phyloP scores from a whole-genome alignment of 2,797 vertebrate species.

The Pygocentrus nattereri region DNA sequence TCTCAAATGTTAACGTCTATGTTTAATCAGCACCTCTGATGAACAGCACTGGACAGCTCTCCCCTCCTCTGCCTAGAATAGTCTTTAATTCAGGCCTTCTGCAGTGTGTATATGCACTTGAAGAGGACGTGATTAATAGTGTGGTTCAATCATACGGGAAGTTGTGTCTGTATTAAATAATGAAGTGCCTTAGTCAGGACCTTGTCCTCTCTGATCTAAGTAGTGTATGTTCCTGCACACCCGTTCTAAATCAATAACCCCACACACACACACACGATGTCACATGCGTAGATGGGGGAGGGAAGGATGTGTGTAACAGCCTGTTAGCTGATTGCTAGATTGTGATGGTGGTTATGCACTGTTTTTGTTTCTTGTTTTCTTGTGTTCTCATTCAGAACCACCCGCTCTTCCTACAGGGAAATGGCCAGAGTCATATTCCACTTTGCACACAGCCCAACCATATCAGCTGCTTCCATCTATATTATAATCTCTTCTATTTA shows the following conservation, averaged over 20 bases:
- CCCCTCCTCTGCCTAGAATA: slow-evolving; percentile 7
- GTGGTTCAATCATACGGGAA: slow-evolving; percentile 20
- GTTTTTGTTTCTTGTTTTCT: slow-evolving; percentile 1
- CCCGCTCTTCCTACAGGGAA: slow-evolving; percentile 13
- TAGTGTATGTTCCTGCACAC: slow-evolving; percentile 9
- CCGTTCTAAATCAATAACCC: slow-evolving; percentile 31
- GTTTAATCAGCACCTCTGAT: slow-evolving; percentile 30
- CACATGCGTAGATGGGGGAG: not conserved
- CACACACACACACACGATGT: slow-evolving; percentile 5
- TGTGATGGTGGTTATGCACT: not conserved
- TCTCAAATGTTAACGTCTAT: slow-evolving; percentile 30
- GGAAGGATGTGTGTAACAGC: not conserved
- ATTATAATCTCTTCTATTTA: slow-evolving; percentile 36
- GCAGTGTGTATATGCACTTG: not conserved
- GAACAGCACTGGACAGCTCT: slow-evolving; percentile 17
- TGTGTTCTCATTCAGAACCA: not conserved
- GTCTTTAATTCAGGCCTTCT: slow-evolving; percentile 20
- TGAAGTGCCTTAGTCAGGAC: not conserved
- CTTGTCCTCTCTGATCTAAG: slow-evolving; percentile 23
- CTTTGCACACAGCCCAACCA: slow-evolving; percentile 20
- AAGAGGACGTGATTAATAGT: not conserved
- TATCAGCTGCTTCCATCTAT: slow-evolving; percentile 40
- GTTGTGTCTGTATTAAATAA: slow-evolving; percentile 12
- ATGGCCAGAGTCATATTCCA: slow-evolving; percentile 25
- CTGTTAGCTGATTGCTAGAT: slow-evolving; percentile 3